phyloP scores from a whole-genome alignment of 2,113 vertebrate species.

The Leucoraja erinaceus region DNA sequence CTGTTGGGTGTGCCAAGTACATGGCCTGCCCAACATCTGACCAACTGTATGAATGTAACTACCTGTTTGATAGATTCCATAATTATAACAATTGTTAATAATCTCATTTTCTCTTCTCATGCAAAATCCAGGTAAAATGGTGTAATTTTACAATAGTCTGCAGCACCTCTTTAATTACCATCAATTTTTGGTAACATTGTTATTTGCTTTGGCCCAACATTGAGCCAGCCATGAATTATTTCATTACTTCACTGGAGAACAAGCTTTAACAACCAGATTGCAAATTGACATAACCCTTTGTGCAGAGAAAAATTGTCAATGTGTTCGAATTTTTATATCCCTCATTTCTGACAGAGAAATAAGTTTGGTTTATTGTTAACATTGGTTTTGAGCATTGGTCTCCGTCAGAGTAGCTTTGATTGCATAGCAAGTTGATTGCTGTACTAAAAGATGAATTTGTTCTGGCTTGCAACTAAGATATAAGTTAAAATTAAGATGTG shows the following conservation, averaged over 20 bases:
- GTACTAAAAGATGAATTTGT: conserved; percentile 21
- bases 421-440: neutral
- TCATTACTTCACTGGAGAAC: neutral
- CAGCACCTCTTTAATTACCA: too few relatives aligned
- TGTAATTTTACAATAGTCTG: too few relatives aligned
- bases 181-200: neutral
- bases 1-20: too few relatives aligned
- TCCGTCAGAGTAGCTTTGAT: neutral
- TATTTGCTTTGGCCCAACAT: neutral
- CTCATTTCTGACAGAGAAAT: neutral
- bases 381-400: neutral
- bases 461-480: neutral
- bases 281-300: neutral
- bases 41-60: neutral
- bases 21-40: too few relatives aligned
- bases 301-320: neutral
- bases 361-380: neutral
- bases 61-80: neutral
- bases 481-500: neutral
- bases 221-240: neutral
- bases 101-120: neutral
- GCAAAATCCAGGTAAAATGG: neutral
- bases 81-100: neutral
- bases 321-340: neutral
- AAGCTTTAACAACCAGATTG: neutral